Percentiles rank a stretch among this genome's conserved stretches.
Conservation (phyloP, 2,113 vertebrate species). For the Carlito syrichta region DNA sequence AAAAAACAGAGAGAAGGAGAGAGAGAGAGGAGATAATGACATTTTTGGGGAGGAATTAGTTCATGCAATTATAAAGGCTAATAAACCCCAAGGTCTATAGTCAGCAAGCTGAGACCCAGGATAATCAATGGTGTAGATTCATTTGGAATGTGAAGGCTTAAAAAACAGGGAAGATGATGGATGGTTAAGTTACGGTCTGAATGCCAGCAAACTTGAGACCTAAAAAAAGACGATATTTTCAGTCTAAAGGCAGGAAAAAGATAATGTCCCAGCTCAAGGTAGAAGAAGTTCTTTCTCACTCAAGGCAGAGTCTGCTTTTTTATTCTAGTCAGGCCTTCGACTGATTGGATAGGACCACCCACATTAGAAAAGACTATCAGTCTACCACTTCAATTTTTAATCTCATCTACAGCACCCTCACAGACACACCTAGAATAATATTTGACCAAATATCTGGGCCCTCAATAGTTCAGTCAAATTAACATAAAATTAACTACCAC, state of each 20-base stretch:
- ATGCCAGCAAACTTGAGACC: neutral
- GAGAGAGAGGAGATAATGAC: neutral
- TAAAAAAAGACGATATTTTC: neutral
- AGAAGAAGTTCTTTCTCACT: neutral
- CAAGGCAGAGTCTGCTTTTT: neutral
- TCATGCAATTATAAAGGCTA: neutral
- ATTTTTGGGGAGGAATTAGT: neutral
- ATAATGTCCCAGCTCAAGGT: neutral
- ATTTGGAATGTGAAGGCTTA: neutral
- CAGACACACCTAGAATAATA: neutral
- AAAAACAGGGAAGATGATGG: neutral
- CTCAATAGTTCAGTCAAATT: neutral
- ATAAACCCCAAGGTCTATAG: neutral
- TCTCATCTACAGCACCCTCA: neutral
- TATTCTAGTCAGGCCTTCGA: neutral
- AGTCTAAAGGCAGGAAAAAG: neutral
- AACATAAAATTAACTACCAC: neutral
- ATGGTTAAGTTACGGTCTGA: neutral
- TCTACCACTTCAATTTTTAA: neutral
- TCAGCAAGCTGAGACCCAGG: neutral
- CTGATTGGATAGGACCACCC: neutral
- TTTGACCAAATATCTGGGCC: neutral
- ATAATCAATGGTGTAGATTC: neutral
- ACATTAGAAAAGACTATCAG: neutral
- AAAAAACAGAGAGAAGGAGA: neutral